Evolutionary conservation across 2,113 vertebrate species (phyloP).

Genomic region (Menura novaehollandiae): DNA sequence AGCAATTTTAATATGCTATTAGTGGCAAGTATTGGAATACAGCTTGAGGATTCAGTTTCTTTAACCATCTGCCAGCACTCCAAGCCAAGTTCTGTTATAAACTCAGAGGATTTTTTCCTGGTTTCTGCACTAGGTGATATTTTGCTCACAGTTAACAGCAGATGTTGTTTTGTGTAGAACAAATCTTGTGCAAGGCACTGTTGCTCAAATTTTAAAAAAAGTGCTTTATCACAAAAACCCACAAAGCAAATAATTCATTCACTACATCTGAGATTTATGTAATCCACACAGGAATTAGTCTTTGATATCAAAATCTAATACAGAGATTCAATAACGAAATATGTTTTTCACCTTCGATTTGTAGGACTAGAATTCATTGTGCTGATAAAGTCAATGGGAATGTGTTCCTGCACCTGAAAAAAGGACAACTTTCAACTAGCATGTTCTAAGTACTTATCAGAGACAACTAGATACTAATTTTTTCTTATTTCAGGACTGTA

Average conservation of each 20-base stretch:
- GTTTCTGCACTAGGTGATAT: background rate
- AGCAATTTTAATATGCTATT: background rate
- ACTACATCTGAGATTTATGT: background rate
- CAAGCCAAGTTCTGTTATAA: background rate
- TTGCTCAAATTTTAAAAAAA: background rate
- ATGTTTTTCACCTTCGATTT: background rate
- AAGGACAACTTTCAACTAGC: background rate
- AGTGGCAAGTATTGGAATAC: background rate
- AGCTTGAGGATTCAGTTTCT: background rate
- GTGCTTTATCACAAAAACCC: accelerated
- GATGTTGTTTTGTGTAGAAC: background rate
- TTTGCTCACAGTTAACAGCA: background rate
- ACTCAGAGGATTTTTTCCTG: background rate
- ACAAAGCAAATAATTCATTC: background rate
- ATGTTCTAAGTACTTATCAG: background rate
- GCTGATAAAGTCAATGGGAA: background rate
- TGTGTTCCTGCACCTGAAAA: background rate
- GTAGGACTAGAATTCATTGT: background rate
- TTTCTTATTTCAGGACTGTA: background rate
- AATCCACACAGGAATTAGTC: background rate
- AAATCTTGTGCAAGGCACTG: background rate
- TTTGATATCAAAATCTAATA: background rate
- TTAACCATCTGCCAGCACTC: background rate
- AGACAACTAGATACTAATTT: background rate
- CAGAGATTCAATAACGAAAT: background rate